Evolutionary conservation across 2,888 invertebrate species (phyloP), one percentile per base, ranked within the genome.

Genomic region (Liodrosophila aerea): DNA sequence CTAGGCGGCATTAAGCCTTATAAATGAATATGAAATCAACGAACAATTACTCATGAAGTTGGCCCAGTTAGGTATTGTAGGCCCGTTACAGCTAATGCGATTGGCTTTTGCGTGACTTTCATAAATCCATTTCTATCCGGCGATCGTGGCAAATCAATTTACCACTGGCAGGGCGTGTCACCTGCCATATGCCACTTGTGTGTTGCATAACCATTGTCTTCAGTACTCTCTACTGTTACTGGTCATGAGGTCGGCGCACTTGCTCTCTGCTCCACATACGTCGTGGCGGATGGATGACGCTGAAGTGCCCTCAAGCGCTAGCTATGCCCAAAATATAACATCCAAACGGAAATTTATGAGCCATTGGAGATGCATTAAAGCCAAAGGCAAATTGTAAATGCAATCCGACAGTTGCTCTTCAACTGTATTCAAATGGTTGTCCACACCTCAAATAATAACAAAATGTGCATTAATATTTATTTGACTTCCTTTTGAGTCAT

Each of bases 341-440:
- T 43, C 58, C 64, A 70, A 31, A 13, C 30, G n/a, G 64, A 22
- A 65, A 84, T 82, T 82, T 84, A 82, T 82, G 64, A 68, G 60
- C 67, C 81, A 78, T 72, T 37, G 67, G 81, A 82, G 81, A 82
- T 82, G 85, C 81, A 82, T 82, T 82, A 82, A 82, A 72, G 72
- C n/a, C n/a, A n/a, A 51, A 63, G 74, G 29, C 64, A 78, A 76
- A 77, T 66, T 78, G 85, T 84, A 76, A 82, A 84, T 82, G 85
- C 82, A 81, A 64, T 73, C 66, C 47, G 43, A 58, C 53, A 49
- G 47, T 46, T 43, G 36, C 40, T 15, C 46, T 46, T 41, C 54
- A 57, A 53, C 31, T 37, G 47, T 51, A 34, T 50, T 46, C 59
- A 63, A 49, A 51, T 64, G 57, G 15, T 30, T 22, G 22, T 22